Conservation (phyloP, 2,113 vertebrate genomes). For the Sclerurus mexicanus region DNA sequence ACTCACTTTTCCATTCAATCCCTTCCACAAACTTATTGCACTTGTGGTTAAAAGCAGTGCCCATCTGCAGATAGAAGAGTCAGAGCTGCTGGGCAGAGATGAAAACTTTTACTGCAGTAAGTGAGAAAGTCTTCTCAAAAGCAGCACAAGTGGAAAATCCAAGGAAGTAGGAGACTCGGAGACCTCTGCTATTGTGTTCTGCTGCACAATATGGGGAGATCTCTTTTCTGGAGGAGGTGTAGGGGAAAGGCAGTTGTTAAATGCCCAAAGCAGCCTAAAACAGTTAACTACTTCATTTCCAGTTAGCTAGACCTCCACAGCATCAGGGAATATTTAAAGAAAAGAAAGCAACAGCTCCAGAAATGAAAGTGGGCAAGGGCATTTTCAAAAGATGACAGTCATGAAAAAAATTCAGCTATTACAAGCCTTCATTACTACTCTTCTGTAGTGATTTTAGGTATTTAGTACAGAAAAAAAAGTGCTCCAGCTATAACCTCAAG, state of each 20-base stretch:
- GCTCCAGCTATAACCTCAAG: not conserved
- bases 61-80: not conserved
- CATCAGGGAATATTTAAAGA: not conserved
- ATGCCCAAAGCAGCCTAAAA: not conserved
- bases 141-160: not conserved
- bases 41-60: not conserved
- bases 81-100: not conserved
- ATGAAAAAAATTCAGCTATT: not conserved
- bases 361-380: rapidly evolving
- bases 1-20: not conserved
- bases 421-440: not conserved
- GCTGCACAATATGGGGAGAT: not conserved
- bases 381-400: not conserved
- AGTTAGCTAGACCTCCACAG: not conserved
- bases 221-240: not conserved
- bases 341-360: not conserved
- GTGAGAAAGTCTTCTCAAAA: not conserved
- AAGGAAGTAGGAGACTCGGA: not conserved
- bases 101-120: not conserved
- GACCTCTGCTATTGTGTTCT: not conserved
- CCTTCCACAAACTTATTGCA: not conserved
- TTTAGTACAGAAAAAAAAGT: not conserved
- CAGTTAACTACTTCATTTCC: not conserved
- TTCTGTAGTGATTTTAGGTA: not conserved
- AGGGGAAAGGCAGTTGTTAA: not conserved